Evolutionary conservation across 2,888 invertebrate genomes (phyloP).

Genomic region (Drosophila barbarae): DNA sequence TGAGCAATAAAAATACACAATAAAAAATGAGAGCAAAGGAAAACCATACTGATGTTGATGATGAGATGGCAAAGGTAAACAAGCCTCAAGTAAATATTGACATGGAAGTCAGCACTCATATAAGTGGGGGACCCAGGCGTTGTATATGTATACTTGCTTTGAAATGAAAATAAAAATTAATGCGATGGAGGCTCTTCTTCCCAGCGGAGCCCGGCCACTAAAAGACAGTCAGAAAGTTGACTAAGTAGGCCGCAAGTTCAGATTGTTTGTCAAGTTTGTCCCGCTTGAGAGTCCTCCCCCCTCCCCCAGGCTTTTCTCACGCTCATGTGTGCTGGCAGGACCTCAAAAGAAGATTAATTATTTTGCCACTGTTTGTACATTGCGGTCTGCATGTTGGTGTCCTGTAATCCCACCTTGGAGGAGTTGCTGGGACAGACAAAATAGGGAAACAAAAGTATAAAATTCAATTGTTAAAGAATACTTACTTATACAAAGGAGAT

Average conservation of each 20-base stretch:
- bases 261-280: conserved; percentile 21
- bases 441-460: background rate
- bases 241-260: conserved; percentile 34
- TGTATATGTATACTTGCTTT: conserved; percentile 6
- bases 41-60: conserved; percentile 36
- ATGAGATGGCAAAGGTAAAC: conserved; percentile 59
- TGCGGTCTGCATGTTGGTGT: conserved; percentile 8
- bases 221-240: conserved; percentile 35
- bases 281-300: background rate
- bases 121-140: conserved; percentile 1
- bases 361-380: conserved; percentile 25
- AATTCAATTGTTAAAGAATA: background rate
- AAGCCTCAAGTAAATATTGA: conserved; percentile 61
- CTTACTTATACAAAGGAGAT: too few relatives aligned
- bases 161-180: conserved; percentile 24
- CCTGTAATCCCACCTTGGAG: background rate
- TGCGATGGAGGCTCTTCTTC: background rate
- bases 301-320: conserved; percentile 1
- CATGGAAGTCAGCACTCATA: conserved; percentile 39
- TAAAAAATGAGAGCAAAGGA: conserved; percentile 20
- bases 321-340: conserved; percentile 31
- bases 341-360: conserved; percentile 59
- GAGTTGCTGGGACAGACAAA: background rate
- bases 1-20: conserved; percentile 37
- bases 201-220: conserved; percentile 11